Percentiles rank a stretch among this genome's conserved stretches.
These are phyloP conservation scores for Pluvialis apricaria DNA, from an alignment of 2,113 vertebrate genomes.

Conservation along the genomic window DNA sequence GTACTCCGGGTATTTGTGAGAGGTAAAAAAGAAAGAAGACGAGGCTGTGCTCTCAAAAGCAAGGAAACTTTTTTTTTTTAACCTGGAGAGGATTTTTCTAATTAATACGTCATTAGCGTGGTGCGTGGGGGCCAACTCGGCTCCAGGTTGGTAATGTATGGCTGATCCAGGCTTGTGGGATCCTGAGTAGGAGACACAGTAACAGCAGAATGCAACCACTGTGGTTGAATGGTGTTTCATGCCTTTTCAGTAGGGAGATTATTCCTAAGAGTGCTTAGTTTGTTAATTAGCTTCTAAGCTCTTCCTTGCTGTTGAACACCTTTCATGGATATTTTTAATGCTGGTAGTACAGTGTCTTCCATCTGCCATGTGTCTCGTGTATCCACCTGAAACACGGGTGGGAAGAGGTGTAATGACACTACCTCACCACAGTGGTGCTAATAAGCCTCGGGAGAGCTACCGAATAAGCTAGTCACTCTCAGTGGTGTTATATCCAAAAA, in stretches of 20 bases:
- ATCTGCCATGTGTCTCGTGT: background rate
- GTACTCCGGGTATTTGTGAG: background rate
- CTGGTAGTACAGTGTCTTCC: background rate
- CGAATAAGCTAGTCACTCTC: background rate
- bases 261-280: background rate
- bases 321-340: background rate
- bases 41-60: background rate
- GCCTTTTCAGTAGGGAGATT: no score
- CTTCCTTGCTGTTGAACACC: background rate
- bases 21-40: background rate
- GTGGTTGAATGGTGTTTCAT: background rate
- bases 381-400: background rate
- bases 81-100: background rate
- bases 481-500: background rate
- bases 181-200: background rate
- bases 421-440: background rate
- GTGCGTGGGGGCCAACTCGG: no score
- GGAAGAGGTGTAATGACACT: background rate
- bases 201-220: background rate
- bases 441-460: no score
- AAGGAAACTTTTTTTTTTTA: background rate
- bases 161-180: no score
- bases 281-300: background rate
- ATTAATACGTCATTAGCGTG: background rate
- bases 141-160: background rate